phyloP scores from a whole-genome alignment of 1,140 invertebrate species.

The Zaprionus gabonicus region DNA sequence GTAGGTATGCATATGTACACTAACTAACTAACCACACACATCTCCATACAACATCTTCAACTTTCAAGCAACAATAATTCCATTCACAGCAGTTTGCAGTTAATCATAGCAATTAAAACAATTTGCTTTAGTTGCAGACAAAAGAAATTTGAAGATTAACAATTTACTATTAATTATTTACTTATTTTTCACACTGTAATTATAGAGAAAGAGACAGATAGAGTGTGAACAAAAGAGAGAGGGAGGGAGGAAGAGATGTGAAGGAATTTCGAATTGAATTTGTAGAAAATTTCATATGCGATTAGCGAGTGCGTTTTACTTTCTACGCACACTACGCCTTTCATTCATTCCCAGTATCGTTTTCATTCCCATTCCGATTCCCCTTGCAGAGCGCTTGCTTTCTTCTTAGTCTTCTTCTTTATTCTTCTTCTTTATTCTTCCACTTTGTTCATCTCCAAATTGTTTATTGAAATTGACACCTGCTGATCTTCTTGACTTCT shows the following conservation, averaged over 20 bases:
- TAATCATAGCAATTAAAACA: constrained; percentile 1
- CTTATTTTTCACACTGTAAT: constrained; percentile 2
- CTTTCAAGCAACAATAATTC: background rate
- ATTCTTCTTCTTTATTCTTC: too few relatives aligned
- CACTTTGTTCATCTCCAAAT: constrained; percentile 2
- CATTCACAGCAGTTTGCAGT: background rate
- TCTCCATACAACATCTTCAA: background rate
- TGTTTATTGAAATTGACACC: constrained; percentile 36
- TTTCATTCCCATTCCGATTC: background rate
- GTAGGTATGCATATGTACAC: too few relatives aligned
- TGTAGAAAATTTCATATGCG: background rate
- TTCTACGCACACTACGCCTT: constrained; percentile 22
- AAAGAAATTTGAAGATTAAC: background rate
- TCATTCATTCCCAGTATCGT: constrained; percentile 4
- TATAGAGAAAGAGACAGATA: background rate
- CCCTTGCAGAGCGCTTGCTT: constrained; percentile 7
- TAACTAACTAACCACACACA: background rate
- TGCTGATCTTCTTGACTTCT: constrained; percentile 35
- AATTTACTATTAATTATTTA: constrained; percentile 5
- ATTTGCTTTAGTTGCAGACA: background rate
- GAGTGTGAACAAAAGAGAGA: background rate
- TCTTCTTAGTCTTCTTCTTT: background rate
- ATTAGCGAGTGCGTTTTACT: constrained; percentile 18
- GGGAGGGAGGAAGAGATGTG: too few relatives aligned
- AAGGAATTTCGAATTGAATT: constrained; percentile 17